Evolutionary conservation across 1,140 invertebrate species (phyloP), one percentile per base, ranked within the genome.

Genomic region (Drosophila insularis): DNA sequence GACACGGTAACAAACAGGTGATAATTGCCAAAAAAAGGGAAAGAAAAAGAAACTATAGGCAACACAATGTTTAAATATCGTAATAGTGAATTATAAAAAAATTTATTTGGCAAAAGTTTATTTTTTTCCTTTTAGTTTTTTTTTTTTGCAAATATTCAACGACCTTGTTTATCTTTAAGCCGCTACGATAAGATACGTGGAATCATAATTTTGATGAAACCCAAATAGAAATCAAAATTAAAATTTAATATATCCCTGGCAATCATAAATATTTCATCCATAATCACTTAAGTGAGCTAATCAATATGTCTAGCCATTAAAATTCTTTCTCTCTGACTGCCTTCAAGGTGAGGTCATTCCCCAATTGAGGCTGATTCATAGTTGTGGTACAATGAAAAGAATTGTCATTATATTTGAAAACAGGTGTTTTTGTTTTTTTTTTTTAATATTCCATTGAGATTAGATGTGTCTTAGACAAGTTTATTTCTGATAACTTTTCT

Each of bases 1-100:
- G 54, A 84, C 74, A 75, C 65, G 59, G 68, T 68, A 72, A 64
- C 67, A 65, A 81, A 81, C 68, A 78, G 74, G 60, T 72, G 73
- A 78, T 78, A 60, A 75, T 71, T 68, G 59, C 59, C 63, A 71
- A 74, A 74, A 74, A 68, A 74, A 54, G 54, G 65, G 17, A 8
- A n/a, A 59, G 4, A 14, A 35, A 35, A 27, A 55, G 13, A 27
- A 31, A 55, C 5, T 32, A 27, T 2, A 46, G 17, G 4, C 43
- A 19, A 46, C 2, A 46, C 11, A 17, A 0, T 35, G 1, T 10
- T 46, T 2, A 14, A 19, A 50, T 21, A 50, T 46, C 6, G 17
- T 17, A 56, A 32, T 58, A 1, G 17, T 17, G 10, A 31, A 35
- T 19, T 10, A 11, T 2, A 4, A 58, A 10, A 8, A 8, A n/a